These are phyloP conservation scores for Megaceryle torquata DNA, from an alignment of 2,113 vertebrate species.

Conservation along the genomic window DNA sequence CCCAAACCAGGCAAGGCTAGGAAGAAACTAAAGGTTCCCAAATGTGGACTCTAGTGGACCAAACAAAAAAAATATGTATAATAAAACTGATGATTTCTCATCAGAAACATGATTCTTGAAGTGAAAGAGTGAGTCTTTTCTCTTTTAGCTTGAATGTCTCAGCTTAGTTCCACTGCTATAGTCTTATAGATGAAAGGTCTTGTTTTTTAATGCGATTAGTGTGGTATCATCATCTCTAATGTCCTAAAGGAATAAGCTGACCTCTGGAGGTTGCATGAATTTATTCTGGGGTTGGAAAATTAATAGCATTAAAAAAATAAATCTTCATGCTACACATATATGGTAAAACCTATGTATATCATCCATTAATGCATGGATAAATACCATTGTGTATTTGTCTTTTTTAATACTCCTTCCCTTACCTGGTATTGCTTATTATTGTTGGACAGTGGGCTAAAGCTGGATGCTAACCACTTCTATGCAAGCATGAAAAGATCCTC, in stretches of 20 bases:
- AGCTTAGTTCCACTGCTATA: neutral
- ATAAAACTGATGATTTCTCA: neutral
- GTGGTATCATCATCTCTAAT: neutral
- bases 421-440: neutral
- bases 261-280: neutral
- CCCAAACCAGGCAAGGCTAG: neutral
- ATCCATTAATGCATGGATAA: neutral
- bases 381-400: neutral
- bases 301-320: neutral
- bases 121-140: neutral
- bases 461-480: neutral
- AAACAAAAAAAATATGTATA: neutral
- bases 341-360: neutral
- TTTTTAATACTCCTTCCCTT: neutral
- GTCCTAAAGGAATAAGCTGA: neutral
- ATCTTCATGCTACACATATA: neutral
- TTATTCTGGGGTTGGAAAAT: neutral
- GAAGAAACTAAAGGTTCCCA: neutral
- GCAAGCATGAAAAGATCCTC: neutral
- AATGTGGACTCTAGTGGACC: neutral
- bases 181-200: neutral
- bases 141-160: neutral
- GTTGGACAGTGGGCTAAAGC: neutral
- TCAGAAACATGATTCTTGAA: neutral
- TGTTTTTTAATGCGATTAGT: neutral